Percentiles rank a stretch among this genome's conserved stretches.
These are phyloP conservation scores for Lasioglossum morio DNA, from an alignment of 2,888 invertebrate genomes.

Conservation along the genomic window DNA sequence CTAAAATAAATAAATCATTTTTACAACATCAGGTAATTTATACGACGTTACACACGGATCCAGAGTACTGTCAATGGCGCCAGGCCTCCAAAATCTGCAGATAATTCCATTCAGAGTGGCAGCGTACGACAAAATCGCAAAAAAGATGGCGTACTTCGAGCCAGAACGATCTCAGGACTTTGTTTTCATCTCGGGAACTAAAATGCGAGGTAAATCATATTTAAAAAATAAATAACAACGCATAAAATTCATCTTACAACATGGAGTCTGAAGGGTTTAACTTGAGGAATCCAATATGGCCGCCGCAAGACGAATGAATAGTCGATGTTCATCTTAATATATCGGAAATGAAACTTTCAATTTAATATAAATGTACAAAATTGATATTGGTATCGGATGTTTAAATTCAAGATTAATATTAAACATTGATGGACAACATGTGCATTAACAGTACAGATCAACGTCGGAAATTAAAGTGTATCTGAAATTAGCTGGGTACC, in stretches of 20 bases:
- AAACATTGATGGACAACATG: constrained; percentile 14
- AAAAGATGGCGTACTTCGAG: constrained; percentile 97
- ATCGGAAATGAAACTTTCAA: constrained; percentile 3
- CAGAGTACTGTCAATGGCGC: constrained; percentile 95
- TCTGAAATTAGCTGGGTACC: neutral
- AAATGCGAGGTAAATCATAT: constrained; percentile 90
- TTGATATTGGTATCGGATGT: constrained; percentile 3
- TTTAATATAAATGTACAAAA: constrained; percentile 15
- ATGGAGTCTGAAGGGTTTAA: neutral
- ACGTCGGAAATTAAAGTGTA: neutral
- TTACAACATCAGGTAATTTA: constrained; percentile 87
- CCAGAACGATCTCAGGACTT: constrained; percentile 95
- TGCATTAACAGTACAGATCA: constrained; percentile 4
- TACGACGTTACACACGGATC: constrained; percentile 97
- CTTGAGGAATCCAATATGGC: neutral
- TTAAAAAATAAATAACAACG: neutral
- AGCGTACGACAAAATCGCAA: constrained; percentile 94
- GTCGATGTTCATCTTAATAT: neutral
- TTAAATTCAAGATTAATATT: constrained; percentile 12
- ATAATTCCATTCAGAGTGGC: constrained; percentile 99
- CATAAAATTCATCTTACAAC: neutral
- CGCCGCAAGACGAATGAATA: neutral
- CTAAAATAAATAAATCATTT: neutral
- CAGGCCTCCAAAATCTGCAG: constrained; percentile 95
- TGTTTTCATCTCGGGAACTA: constrained; percentile 97